Percentiles rank a stretch among this genome's conserved stretches.
These are phyloP conservation scores for Diprion similis DNA, from an alignment of 1,140 invertebrate species.

Conservation along the genomic window DNA sequence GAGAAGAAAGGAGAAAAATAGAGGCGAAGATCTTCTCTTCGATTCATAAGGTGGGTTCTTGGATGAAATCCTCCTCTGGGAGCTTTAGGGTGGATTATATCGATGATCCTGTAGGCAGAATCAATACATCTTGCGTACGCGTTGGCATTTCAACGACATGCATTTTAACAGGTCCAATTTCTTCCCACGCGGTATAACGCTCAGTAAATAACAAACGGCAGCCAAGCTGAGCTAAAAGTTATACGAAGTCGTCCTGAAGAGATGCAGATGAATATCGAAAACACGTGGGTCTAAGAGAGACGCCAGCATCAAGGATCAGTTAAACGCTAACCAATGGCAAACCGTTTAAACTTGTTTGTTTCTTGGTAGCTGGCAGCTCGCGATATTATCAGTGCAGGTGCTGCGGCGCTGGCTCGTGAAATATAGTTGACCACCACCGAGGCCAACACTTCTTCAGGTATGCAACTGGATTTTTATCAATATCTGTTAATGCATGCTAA, in stretches of 20 bases:
- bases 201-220: not conserved
- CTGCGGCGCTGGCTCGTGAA: not conserved
- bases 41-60: not conserved
- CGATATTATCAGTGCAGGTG: conserved; percentile 5
- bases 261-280: not conserved
- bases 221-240: not conserved
- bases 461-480: not conserved
- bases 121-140: not conserved
- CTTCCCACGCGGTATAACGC: not conserved
- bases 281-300: not conserved
- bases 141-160: not conserved
- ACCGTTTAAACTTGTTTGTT: conserved; percentile 6
- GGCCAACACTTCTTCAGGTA: not conserved
- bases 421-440: not conserved
- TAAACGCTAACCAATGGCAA: conserved; percentile 4
- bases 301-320: not conserved
- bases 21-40: not conserved
- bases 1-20: not conserved
- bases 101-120: not conserved
- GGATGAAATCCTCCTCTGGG: not conserved
- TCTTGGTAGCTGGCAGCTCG: not conserved
- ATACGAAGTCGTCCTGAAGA: not conserved
- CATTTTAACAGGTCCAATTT: not conserved
- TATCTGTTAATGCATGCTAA: conserved; percentile 2
- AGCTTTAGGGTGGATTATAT: not conserved